Conservation (phyloP, 2,888 invertebrate genomes). For the Drosophila engyochracea region DNA sequence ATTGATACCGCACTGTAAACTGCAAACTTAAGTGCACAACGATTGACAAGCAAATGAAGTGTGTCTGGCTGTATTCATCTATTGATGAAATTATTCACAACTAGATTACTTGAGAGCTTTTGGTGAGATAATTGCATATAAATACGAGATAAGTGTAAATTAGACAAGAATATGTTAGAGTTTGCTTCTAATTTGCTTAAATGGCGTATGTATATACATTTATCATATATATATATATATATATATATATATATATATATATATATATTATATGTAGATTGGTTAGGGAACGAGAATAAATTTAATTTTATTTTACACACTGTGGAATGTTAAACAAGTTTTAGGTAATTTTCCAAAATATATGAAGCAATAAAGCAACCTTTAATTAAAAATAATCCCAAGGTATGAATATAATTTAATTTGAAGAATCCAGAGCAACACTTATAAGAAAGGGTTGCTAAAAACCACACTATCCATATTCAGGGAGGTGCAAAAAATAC, state of each 20-base stretch:
- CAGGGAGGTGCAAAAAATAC: neutral
- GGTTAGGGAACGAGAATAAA: neutral
- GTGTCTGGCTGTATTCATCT: neutral
- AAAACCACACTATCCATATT: neutral
- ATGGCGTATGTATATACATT: neutral
- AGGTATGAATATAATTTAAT: neutral
- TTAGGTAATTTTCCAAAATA: neutral
- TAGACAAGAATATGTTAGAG: neutral
- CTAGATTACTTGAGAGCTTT: slow-evolving; percentile 5
- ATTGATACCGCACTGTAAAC: slow-evolving; percentile 47
- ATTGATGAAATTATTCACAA: neutral
- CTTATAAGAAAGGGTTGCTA: neutral
- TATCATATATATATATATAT: neutral
- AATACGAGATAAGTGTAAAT: slow-evolving; percentile 1
- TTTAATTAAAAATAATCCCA: neutral
- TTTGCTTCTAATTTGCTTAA: neutral
- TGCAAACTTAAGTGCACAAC: slow-evolving; percentile 64
- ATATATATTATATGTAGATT: neutral
- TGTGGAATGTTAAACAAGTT: neutral
- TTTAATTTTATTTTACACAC: neutral
- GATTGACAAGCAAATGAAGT: slow-evolving; percentile 26
- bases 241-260: neutral
- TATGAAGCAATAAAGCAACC: neutral
- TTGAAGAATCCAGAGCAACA: neutral
- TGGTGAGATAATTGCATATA: neutral